phyloP scores from a whole-genome alignment of 2,797 vertebrate genomes.

The Ceryle rudis region DNA sequence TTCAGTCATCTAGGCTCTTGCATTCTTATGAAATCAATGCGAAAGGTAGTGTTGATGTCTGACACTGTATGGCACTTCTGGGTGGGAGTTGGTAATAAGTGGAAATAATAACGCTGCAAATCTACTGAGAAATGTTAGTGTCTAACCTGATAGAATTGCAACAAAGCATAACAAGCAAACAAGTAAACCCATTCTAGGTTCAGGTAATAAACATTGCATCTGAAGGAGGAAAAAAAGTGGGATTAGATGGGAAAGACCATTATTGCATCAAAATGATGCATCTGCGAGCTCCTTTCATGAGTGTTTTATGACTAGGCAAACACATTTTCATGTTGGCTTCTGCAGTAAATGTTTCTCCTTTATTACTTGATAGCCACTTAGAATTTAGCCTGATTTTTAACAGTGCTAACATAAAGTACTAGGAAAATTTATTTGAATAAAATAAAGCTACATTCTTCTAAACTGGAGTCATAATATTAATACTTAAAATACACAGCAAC shows the following conservation, averaged over 20 bases:
- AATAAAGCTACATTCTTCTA: constrained; percentile 81
- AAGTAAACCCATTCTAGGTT: constrained; percentile 56
- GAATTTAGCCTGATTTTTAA: constrained; percentile 83
- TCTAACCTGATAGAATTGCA: constrained; percentile 50
- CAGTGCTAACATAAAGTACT: constrained; percentile 77
- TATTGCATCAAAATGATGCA: constrained; percentile 81
- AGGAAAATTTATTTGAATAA: constrained; percentile 83
- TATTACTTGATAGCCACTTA: constrained; percentile 85
- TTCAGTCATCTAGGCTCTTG: neutral
- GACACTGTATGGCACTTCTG: neutral
- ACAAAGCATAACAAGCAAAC: constrained; percentile 47
- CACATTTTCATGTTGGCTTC: constrained; percentile 77
- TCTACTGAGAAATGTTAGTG: constrained; percentile 28
- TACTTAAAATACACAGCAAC: constrained; percentile 83
- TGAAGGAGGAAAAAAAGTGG: constrained; percentile 63
- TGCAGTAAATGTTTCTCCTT: constrained; percentile 81
- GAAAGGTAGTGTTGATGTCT: neutral
- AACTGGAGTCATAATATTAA: constrained; percentile 83
- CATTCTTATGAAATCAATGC: neutral
- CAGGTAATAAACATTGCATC: constrained; percentile 75
- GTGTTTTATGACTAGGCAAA: constrained; percentile 81
- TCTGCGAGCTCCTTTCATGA: constrained; percentile 77
- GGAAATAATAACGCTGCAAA: constrained; percentile 41
- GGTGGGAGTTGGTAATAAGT: neutral
- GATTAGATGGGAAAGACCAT: constrained; percentile 80